Conservation (phyloP, 64 coral and sea anemone genomes). For the Acropora tenuis region DNA sequence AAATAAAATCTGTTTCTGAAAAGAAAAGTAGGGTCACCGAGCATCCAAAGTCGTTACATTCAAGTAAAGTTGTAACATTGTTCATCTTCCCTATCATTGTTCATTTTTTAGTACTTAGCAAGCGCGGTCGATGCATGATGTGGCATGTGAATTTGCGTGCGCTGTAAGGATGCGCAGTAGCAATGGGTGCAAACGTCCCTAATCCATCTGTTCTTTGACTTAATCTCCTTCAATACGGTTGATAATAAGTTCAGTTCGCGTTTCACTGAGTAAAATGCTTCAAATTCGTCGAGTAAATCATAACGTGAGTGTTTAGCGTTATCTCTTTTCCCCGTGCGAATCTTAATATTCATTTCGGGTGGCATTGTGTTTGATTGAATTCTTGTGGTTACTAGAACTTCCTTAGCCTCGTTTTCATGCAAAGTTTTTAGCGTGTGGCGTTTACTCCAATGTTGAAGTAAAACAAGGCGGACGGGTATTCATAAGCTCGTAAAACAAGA, state of each 20-base stretch:
- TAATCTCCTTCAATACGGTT: conserved; percentile 66
- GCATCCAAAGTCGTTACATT: no score
- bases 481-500: not conserved
- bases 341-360: conserved; percentile 30
- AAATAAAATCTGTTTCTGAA: no score
- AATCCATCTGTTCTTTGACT: conserved; percentile 52
- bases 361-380: conserved; percentile 19
- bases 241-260: conserved; percentile 60
- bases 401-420: conserved; percentile 52
- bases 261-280: conserved; percentile 66
- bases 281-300: conserved; percentile 78
- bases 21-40: no score
- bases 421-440: not conserved
- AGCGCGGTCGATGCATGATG: no score
- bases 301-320: conserved; percentile 57
- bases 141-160: no score
- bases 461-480: not conserved
- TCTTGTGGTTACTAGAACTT: not conserved
- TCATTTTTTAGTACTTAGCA: no score
- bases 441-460: not conserved
- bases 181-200: not conserved
- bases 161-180: no score
- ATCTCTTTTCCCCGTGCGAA: conserved; percentile 32
- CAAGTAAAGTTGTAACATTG: no score
- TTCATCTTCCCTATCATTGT: no score